A percentile compares a stretch with the other conserved stretches of the same genome.
phyloP scores from a whole-genome alignment of 2,797 vertebrate species.

The Setipinna tenuifilis region DNA sequence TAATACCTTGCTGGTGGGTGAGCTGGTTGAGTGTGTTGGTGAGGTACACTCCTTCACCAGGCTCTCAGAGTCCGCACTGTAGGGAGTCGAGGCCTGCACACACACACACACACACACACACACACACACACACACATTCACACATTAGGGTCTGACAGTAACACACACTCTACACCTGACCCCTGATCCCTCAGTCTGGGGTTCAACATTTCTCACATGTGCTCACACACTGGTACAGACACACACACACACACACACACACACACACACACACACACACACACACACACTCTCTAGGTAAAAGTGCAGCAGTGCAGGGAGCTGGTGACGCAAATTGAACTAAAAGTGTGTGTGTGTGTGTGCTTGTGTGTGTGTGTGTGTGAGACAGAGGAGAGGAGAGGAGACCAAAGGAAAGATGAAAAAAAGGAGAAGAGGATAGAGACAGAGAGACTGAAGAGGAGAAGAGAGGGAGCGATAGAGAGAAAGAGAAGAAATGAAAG shows the following conservation, averaged over 20 bases:
- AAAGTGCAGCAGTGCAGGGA: too few species aligned
- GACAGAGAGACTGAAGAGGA: too few species aligned
- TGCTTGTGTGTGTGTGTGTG: too few species aligned
- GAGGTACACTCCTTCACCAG: slow-evolving; percentile 88
- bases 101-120: slow-evolving; percentile 6
- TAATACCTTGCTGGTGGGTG: slow-evolving; percentile 85
- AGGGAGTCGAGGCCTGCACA: slow-evolving; percentile 83
- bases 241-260: background rate
- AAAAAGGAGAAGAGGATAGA: too few species aligned
- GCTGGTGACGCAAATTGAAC: too few species aligned
- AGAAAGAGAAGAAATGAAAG: background rate
- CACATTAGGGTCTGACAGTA: background rate
- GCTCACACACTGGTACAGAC: background rate
- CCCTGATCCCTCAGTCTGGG: background rate
- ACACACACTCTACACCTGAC: background rate
- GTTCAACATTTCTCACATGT: background rate
- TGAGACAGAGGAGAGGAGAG: too few species aligned
- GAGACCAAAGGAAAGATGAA: too few species aligned
- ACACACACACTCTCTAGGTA: too few species aligned
- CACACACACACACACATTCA: background rate
- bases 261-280: background rate
- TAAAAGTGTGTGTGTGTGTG: too few species aligned
- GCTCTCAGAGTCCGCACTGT: slow-evolving; percentile 88
- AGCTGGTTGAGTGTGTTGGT: slow-evolving; percentile 84
- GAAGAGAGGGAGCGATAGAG: background rate